These are phyloP conservation scores for Meiosimyza decipiens DNA, from an alignment of 2,888 invertebrate species.

Conservation along the genomic window DNA sequence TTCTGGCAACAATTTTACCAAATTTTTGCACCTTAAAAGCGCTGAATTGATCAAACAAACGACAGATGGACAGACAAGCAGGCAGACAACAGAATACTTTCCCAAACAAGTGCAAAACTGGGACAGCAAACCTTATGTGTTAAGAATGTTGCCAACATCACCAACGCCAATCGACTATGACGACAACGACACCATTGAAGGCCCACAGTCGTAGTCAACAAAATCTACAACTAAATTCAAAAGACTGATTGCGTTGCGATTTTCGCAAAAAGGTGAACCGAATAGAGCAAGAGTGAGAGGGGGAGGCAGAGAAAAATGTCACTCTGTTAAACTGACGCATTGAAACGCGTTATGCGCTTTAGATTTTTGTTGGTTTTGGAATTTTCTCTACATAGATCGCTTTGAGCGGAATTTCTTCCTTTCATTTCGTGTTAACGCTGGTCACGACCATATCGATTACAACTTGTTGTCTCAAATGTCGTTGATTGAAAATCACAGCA, in stretches of 20 bases:
- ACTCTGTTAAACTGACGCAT: slow-evolving; percentile 24
- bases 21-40: slow-evolving; percentile 24
- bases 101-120: slow-evolving; percentile 32
- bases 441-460: slow-evolving; percentile 46
- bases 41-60: slow-evolving; percentile 28
- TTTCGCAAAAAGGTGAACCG: not conserved
- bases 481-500: not conserved
- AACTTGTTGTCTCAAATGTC: slow-evolving; percentile 18
- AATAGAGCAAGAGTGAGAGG: too few relatives aligned
- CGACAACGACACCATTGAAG: too few relatives aligned
- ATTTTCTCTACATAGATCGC: not conserved
- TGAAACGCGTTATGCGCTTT: slow-evolving; percentile 19
- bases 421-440: slow-evolving; percentile 44
- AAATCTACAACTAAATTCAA: too few relatives aligned
- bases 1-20: slow-evolving; percentile 1
- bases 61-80: not conserved
- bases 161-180: not conserved
- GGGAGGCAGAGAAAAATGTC: not conserved
- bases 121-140: slow-evolving; percentile 22
- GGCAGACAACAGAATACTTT: slow-evolving; percentile 10
- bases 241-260: too few relatives aligned
- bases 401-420: slow-evolving; percentile 25
- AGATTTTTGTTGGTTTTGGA: not conserved
- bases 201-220: too few relatives aligned
- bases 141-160: not conserved